These are phyloP conservation scores for Tribolium castaneum DNA, from an alignment of 1,140 invertebrate genomes.

Conservation along the genomic window DNA sequence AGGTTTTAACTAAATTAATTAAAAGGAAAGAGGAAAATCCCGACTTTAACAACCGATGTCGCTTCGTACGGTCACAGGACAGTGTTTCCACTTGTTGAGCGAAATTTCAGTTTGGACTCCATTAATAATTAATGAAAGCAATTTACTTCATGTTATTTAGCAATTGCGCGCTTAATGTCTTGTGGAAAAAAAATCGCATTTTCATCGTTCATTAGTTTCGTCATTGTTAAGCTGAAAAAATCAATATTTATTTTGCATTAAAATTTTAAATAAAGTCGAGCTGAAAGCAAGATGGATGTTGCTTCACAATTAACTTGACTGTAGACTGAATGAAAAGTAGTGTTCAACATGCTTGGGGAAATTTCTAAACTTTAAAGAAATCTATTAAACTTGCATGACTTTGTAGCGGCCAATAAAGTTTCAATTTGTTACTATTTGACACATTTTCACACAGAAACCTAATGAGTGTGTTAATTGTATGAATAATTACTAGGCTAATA, in stretches of 20 bases:
- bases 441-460: not conserved
- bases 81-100: slow-evolving; percentile 21
- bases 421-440: too few relatives aligned
- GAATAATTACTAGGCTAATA: not conserved
- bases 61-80: not conserved
- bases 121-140: slow-evolving; percentile 14
- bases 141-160: slow-evolving; percentile 3
- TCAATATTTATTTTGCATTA: too few relatives aligned
- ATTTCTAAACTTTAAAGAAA: too few relatives aligned
- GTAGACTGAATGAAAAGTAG: too few relatives aligned
- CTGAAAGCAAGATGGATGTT: too few relatives aligned
- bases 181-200: not conserved
- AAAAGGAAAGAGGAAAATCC: not conserved
- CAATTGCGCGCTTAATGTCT: slow-evolving; percentile 1
- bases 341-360: too few relatives aligned
- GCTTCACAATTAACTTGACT: too few relatives aligned
- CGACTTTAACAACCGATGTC: not conserved
- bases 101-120: slow-evolving; percentile 10
- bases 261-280: too few relatives aligned
- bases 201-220: too few relatives aligned
- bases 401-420: too few relatives aligned
- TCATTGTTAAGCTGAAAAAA: too few relatives aligned
- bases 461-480: not conserved
- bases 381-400: too few relatives aligned
- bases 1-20: not conserved